Evolutionary conservation across 2,797 vertebrate species (phyloP), one percentile per base, ranked within the genome.

Genomic region (Ptychobarbus kaznakovi): DNA sequence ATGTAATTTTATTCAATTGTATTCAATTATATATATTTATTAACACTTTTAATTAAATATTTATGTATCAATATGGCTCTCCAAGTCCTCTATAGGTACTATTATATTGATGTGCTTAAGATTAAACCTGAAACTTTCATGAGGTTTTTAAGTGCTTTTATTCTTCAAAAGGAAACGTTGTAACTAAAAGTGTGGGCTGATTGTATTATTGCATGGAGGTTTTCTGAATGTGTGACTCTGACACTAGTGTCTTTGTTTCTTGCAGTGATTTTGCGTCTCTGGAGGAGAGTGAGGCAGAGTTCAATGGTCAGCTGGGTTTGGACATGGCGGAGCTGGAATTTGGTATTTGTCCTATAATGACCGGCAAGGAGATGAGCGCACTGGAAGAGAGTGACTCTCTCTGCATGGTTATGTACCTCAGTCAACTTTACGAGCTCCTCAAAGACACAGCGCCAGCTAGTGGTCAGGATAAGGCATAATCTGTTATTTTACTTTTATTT

Each of bases 321-420:
- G 96, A 97, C 20, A 90, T 97, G 0, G 96, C 97, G 0, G 96
- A 99, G 88, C 95, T 91, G 20, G 97, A 97, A 90, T 96, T 99
- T 82, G 97, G 97, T 56, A 97, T 99, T 80, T 95, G 94, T 83
- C 98, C 98, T 70, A 95, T 98, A 91, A 96, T 99, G 96, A 98
- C 97, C 1, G 97, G 96, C 81, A 97, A 97, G 80, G 98, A 99
- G 66, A 97, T 99, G 98, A 95, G 93, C 0, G 95, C 93, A 0
- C 96, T 95, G 0, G 96, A 93, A 4, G 97, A 98, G 63, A 97
- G 96, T 0, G 98, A 99, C 93, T 96, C 97, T 69, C 94, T 99
- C 46, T 97, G 97, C 0, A 98, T 99, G 97, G 97, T 99, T 84
- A 96, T 98, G 96, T 99, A 99, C 95, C 96, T 99, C 90, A 98